Percentiles rank a stretch among this genome's conserved stretches.
Evolutionary conservation across 2,113 vertebrate genomes (phyloP).

Genomic region (Bubo bubo): DNA sequence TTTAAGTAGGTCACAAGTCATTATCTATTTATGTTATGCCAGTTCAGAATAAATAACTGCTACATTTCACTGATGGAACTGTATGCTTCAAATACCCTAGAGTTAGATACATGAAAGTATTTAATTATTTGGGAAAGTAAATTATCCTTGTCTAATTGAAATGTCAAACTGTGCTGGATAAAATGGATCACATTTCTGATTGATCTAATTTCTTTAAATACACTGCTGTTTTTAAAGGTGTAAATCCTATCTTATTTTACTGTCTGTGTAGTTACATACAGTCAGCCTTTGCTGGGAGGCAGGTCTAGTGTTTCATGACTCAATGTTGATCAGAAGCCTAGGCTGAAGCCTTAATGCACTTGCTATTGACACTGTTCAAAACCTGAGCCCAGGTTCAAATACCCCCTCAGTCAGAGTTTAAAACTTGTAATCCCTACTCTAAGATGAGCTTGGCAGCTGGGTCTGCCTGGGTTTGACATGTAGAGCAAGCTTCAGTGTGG

Average conservation of each 20-base stretch:
- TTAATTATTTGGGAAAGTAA: conserved; percentile 4
- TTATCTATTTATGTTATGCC: conserved; percentile 20
- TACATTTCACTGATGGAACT: neutral
- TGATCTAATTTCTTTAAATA: conserved; percentile 7
- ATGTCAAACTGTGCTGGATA: neutral
- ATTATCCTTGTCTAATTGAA: conserved; percentile 11
- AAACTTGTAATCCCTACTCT: neutral
- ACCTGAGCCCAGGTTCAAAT: neutral
- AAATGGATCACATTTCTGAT: neutral
- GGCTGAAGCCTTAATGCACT: neutral
- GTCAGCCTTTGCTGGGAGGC: neutral
- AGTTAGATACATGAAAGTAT: neutral
- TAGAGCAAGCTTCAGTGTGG: neutral
- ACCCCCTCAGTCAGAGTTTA: neutral
- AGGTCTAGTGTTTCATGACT: neutral
- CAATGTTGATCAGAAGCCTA: neutral
- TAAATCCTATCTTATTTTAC: neutral
- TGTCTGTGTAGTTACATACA: neutral
- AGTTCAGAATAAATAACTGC: neutral
- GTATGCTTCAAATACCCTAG: neutral
- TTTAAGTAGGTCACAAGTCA: conserved; percentile 25
- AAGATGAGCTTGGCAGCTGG: neutral
- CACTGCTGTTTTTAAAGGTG: neutral
- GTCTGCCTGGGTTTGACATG: neutral
- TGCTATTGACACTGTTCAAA: neutral